phyloP scores from a whole-genome alignment of 2,888 invertebrate genomes.

The Ophion costatus region DNA sequence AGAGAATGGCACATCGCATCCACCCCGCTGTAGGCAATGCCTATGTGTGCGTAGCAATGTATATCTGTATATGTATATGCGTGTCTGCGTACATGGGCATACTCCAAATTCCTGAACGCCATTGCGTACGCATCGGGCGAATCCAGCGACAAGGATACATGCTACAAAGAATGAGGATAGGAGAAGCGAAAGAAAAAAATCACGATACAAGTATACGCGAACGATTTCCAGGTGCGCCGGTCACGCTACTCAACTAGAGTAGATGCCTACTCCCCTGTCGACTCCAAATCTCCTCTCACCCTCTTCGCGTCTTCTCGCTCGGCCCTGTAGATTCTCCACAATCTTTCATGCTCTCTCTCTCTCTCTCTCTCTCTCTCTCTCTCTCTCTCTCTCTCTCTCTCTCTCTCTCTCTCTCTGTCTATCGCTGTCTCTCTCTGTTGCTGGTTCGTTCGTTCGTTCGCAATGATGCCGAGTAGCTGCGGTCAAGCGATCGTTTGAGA shows the following conservation, averaged over 20 bases:
- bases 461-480: conserved; percentile 65
- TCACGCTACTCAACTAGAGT: conserved; percentile 65
- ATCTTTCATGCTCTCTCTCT: conserved; percentile 7
- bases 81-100: conserved; percentile 29
- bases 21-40: conserved; percentile 13
- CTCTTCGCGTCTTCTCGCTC: no score
- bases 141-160: conserved; percentile 49
- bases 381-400: conserved; percentile 24
- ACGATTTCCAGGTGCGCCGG: conserved; percentile 62
- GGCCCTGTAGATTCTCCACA: no score
- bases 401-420: conserved; percentile 26
- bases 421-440: conserved; percentile 43
- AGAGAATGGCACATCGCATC: conserved; percentile 37
- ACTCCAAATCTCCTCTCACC: conserved; percentile 39
- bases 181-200: conserved; percentile 42
- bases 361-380: conserved; percentile 14
- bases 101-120: conserved; percentile 66
- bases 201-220: conserved; percentile 31
- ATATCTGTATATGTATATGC: conserved; percentile 14
- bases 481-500: conserved; percentile 72
- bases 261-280: conserved; percentile 44
- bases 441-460: conserved; percentile 52
- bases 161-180: conserved; percentile 30
- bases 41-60: conserved; percentile 33
- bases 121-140: conserved; percentile 57